Conservation (phyloP, 2,888 invertebrate genomes). For the Diarsia rubi region DNA sequence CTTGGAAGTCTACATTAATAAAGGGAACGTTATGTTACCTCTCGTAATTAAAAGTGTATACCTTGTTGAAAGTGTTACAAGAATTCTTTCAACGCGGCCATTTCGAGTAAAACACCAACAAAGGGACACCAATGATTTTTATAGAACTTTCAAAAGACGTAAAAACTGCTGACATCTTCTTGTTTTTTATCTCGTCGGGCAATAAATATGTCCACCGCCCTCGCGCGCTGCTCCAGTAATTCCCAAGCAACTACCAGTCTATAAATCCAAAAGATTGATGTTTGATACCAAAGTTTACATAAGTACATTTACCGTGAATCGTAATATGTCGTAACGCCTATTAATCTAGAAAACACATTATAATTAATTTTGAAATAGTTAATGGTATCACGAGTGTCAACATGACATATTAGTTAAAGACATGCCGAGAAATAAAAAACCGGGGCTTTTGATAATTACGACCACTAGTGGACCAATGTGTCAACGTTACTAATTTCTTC, state of each 20-base stretch:
- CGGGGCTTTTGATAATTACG: conserved; percentile 49
- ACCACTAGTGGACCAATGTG: conserved; percentile 51
- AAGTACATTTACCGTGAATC: conserved; percentile 80
- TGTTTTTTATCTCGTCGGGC: conserved; percentile 84
- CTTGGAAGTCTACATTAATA: conserved; percentile 54
- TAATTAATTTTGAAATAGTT: conserved; percentile 74
- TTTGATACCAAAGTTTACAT: conserved; percentile 86
- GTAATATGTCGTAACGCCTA: conserved; percentile 84
- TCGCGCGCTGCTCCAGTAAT: conserved; percentile 78
- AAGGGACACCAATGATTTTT: conserved; percentile 70
- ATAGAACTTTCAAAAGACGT: conserved; percentile 79
- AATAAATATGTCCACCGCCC: conserved; percentile 87
- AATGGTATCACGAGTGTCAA: conserved; percentile 76
- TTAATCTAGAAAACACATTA: conserved; percentile 84
- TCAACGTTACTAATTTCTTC: conserved; percentile 61
- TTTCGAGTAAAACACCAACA: conserved; percentile 72
- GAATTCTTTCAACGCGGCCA: conserved; percentile 77
- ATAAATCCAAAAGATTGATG: conserved; percentile 89
- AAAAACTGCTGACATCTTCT: conserved; percentile 79
- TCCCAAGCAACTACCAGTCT: conserved; percentile 79
- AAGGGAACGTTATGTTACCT: conserved; percentile 47
- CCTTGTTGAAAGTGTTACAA: conserved; percentile 77
- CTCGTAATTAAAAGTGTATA: conserved; percentile 67
- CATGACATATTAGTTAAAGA: conserved; percentile 70
- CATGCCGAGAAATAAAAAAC: conserved; percentile 59